Conservation (phyloP, 1,140 invertebrate species). For the Cotesia vestalis region DNA sequence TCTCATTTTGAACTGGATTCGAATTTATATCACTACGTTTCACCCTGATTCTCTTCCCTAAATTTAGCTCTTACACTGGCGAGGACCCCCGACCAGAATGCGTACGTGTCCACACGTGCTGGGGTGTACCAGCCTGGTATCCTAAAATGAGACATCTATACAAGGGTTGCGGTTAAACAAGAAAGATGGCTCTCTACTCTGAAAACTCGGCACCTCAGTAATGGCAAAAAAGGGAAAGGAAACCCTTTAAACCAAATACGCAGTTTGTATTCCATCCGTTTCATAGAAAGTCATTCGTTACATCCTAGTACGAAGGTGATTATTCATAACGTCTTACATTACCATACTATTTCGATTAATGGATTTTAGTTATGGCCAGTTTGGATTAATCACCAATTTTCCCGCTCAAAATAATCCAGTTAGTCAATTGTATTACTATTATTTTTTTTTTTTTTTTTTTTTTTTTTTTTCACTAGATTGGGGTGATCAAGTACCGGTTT, state of each 20-base stretch:
- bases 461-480: too few relatives aligned
- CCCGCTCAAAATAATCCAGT: too few relatives aligned
- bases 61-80: too few relatives aligned
- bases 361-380: too few relatives aligned
- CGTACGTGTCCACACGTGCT: constrained; percentile 50
- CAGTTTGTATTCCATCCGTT: constrained; percentile 53
- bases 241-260: constrained; percentile 41
- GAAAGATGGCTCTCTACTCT: background rate
- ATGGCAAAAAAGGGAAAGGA: background rate
- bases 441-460: too few relatives aligned
- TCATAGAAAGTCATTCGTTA: constrained; percentile 54
- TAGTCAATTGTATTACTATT: too few relatives aligned
- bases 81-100: constrained; percentile 29
- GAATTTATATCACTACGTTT: constrained; percentile 17
- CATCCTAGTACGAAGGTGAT: constrained; percentile 9
- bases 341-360: too few relatives aligned
- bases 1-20: constrained; percentile 29
- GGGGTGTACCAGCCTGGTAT: constrained; percentile 13
- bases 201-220: too few relatives aligned
- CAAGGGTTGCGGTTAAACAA: background rate
- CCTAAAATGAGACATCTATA: background rate
- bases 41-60: too few relatives aligned
- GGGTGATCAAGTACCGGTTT: too few relatives aligned
- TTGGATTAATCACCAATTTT: too few relatives aligned
- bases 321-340: too few relatives aligned